phyloP scores from a whole-genome alignment of 2,113 vertebrate species.

The Chlamydotis undulata region DNA sequence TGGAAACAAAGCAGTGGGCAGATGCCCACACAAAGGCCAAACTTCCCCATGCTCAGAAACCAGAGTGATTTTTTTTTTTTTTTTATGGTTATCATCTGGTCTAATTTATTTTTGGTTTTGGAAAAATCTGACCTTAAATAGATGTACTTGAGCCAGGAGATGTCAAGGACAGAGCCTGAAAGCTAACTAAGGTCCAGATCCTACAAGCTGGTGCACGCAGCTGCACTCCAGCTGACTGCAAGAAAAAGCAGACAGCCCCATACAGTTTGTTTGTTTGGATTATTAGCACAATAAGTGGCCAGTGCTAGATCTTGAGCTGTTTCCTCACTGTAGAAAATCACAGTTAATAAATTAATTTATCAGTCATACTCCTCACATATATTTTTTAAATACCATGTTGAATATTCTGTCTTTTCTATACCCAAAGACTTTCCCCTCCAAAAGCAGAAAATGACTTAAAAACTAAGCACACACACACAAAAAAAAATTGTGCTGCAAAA shows the following conservation, averaged over 20 bases:
- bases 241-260: neutral
- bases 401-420: neutral
- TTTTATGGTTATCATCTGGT: neutral
- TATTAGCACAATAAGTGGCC: neutral
- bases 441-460: neutral
- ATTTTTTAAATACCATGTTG: neutral
- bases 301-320: neutral
- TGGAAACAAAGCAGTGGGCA: neutral
- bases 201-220: neutral
- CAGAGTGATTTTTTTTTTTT: neutral
- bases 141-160: neutral
- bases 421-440: accelerated
- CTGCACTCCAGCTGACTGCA: neutral
- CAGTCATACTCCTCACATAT: neutral
- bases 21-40: neutral
- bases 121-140: neutral
- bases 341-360: neutral
- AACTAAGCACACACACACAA: neutral
- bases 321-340: neutral
- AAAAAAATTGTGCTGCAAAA: neutral
- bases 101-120: neutral
- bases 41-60: neutral
- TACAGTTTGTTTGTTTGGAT: neutral
- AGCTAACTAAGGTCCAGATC: neutral
- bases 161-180: neutral